Conservation (phyloP, 2,888 invertebrate species). For the Argyresthia albistria region DNA sequence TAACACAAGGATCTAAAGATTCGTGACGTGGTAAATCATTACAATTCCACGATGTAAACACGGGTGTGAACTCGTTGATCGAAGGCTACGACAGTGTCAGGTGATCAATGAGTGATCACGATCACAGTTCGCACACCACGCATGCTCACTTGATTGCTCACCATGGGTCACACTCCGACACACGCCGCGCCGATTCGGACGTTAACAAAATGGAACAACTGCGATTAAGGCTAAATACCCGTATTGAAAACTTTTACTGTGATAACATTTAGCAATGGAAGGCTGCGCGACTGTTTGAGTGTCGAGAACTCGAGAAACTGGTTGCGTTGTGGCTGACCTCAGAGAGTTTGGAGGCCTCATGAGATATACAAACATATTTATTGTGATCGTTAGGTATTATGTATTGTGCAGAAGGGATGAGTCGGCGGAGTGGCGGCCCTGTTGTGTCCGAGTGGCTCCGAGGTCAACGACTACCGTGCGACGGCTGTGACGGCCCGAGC, state of each 20-base stretch:
- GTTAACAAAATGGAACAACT: not conserved
- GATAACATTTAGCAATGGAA: too few species aligned
- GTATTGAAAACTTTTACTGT: too few species aligned
- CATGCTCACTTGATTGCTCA: not conserved
- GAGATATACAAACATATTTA: not conserved
- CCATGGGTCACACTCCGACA: not conserved
- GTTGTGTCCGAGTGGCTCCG: not conserved
- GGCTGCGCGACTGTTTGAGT: too few species aligned
- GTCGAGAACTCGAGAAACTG: too few species aligned
- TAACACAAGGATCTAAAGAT: slow-evolving; percentile 7
- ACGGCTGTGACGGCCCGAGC: not conserved
- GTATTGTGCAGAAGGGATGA: not conserved
- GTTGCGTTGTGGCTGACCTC: not conserved
- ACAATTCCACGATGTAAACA: slow-evolving; percentile 8
- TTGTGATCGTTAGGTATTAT: too few species aligned
- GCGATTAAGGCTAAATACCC: too few species aligned
- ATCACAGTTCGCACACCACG: not conserved
- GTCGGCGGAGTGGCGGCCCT: not conserved
- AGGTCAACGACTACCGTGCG: slow-evolving; percentile 20
- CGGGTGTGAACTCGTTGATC: slow-evolving; percentile 10
- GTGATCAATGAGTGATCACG: not conserved
- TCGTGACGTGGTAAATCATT: slow-evolving; percentile 3
- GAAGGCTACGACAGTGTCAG: slow-evolving; percentile 7
- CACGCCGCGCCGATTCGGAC: not conserved
- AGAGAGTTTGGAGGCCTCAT: not conserved